Conservation (phyloP, 2,113 vertebrate genomes). For the Mugil cephalus region DNA sequence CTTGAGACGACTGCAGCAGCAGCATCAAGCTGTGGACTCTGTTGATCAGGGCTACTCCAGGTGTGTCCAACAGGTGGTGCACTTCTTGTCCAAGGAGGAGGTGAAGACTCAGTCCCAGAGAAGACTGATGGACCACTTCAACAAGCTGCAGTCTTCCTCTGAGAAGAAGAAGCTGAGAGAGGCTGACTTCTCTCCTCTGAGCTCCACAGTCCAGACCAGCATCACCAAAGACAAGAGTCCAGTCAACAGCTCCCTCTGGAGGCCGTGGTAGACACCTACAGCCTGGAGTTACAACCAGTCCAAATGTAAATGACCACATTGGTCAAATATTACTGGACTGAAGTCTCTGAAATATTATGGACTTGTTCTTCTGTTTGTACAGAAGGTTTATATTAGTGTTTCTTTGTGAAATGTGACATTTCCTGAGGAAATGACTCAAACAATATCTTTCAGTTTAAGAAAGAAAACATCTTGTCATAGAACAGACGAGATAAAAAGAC, state of each 20-base stretch:
- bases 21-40: conserved; percentile 23
- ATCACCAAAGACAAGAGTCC: too few species aligned
- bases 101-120: conserved; percentile 47
- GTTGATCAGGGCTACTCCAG: conserved; percentile 73
- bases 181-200: too few species aligned
- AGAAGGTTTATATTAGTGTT: not conserved
- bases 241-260: too few species aligned
- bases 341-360: not conserved
- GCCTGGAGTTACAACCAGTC: conserved; percentile 5
- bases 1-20: too few species aligned
- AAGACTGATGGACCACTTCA: too few species aligned
- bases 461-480: not conserved
- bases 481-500: not conserved
- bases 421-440: too few species aligned
- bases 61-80: conserved; percentile 73
- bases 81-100: conserved; percentile 73
- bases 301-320: too few species aligned
- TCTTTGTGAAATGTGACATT: not conserved
- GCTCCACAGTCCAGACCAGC: too few species aligned
- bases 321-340: too few species aligned
- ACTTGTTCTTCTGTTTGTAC: conserved; percentile 21
- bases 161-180: too few species aligned
- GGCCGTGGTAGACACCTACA: too few species aligned
- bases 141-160: too few species aligned
- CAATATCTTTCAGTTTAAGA: not conserved